A percentile compares a stretch with the other conserved stretches of the same genome.
These are phyloP conservation scores for Epicauta chinensis DNA, from an alignment of 1,140 invertebrate genomes.

Conservation along the genomic window DNA sequence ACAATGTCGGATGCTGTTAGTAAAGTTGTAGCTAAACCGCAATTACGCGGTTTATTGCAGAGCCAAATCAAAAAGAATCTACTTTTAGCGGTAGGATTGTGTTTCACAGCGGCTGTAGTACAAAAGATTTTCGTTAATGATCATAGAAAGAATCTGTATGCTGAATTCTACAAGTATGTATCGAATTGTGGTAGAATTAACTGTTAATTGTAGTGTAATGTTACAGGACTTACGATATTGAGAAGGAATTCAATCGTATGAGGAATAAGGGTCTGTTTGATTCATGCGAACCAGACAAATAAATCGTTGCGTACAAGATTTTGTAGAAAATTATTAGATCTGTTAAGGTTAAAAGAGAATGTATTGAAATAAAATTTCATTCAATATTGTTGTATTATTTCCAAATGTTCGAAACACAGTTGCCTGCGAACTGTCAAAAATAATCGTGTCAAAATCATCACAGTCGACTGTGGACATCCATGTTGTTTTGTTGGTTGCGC, in stretches of 20 bases:
- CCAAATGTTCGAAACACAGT: no score
- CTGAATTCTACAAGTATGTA: constrained; percentile 62
- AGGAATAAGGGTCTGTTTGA: constrained; percentile 50
- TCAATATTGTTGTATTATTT: no score
- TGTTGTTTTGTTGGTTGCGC: constrained; percentile 7
- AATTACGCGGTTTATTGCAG: constrained; percentile 53
- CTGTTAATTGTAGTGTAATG: constrained; percentile 5
- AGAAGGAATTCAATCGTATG: constrained; percentile 52
- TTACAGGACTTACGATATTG: constrained; percentile 51
- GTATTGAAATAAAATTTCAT: no score
- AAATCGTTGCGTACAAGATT: no score
- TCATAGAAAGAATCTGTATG: constrained; percentile 53
- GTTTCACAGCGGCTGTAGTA: constrained; percentile 40
- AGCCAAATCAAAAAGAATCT: constrained; percentile 51
- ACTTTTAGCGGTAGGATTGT: constrained; percentile 42
- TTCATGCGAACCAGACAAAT: constrained; percentile 40
- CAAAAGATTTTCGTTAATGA: constrained; percentile 49
- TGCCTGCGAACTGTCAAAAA: no score
- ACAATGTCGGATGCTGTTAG: constrained; percentile 29
- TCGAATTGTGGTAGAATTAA: background rate
- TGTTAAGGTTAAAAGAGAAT: no score
- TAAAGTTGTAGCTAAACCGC: constrained; percentile 41
- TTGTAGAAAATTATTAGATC: no score
- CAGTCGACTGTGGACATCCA: no score
- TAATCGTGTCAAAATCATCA: no score